Conservation (phyloP, 2,113 vertebrate genomes). For the Brachyistius frenatus region DNA sequence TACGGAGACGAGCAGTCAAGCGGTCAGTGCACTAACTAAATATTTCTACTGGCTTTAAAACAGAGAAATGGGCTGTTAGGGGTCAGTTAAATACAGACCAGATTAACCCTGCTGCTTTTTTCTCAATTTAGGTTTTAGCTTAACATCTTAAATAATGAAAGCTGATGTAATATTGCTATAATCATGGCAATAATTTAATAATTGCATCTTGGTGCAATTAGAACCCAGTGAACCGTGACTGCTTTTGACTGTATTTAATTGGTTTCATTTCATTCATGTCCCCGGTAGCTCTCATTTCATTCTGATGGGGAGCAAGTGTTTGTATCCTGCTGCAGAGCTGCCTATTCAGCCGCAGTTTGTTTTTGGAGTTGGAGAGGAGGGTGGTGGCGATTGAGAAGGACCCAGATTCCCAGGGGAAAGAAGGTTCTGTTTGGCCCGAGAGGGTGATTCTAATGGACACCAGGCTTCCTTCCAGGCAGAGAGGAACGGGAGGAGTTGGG, state of each 20-base stretch:
- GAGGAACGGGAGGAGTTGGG: slow-evolving; percentile 20
- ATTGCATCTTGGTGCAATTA: neutral
- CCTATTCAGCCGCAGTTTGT: slow-evolving; percentile 53
- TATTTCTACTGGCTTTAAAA: neutral
- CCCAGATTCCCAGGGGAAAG: slow-evolving; percentile 70
- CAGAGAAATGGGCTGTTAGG: too few species aligned
- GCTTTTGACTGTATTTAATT: neutral
- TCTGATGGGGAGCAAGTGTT: slow-evolving; percentile 29
- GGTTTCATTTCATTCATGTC: neutral
- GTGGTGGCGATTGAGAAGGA: slow-evolving; percentile 20
- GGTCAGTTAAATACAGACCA: too few species aligned
- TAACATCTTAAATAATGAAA: too few species aligned
- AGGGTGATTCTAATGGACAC: slow-evolving; percentile 73
- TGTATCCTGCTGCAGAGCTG: slow-evolving; percentile 45
- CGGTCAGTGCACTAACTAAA: slow-evolving; percentile 81
- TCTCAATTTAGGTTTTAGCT: too few species aligned
- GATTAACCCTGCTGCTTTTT: too few species aligned
- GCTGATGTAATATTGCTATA: too few species aligned
- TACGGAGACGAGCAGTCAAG: slow-evolving; percentile 93
- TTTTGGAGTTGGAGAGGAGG: slow-evolving; percentile 8
- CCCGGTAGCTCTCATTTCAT: slow-evolving; percentile 1
- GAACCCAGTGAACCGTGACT: neutral
- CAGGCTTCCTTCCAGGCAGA: slow-evolving; percentile 74
- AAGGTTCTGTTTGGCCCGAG: slow-evolving; percentile 63
- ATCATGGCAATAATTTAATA: neutral